Conservation (phyloP, 2,113 vertebrate genomes). For the Myotis yumanensis region DNA sequence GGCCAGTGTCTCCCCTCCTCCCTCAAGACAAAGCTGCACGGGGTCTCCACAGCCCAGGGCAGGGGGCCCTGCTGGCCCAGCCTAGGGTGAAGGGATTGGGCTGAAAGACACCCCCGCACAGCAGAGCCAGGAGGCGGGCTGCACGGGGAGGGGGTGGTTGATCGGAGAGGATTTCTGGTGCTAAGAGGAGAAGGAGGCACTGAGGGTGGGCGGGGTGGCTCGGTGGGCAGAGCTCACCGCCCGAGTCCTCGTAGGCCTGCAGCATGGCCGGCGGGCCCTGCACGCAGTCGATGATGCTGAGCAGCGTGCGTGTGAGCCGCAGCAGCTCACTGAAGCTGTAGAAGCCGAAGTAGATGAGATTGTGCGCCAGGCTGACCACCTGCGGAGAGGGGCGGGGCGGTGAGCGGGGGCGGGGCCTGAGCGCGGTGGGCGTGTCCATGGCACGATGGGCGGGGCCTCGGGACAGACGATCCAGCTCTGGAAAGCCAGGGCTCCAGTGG, state of each 20-base stretch:
- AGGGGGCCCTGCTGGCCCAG: background rate
- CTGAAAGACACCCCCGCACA: background rate
- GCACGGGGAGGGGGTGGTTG: background rate
- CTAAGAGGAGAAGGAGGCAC: background rate
- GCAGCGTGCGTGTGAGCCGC: constrained; percentile 93
- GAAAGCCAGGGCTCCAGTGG: background rate
- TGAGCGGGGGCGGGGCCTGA: background rate
- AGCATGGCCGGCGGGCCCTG: constrained; percentile 86
- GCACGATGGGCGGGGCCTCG: accelerated
- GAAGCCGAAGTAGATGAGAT: constrained; percentile 99
- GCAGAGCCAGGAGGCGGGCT: background rate
- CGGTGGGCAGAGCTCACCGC: constrained; percentile 80
- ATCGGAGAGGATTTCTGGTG: background rate
- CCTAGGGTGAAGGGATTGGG: background rate
- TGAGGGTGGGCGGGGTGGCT: accelerated
- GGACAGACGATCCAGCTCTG: accelerated
- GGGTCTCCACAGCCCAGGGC: background rate
- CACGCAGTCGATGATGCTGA: constrained; percentile 97
- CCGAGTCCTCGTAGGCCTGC: constrained; percentile 87
- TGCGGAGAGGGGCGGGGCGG: constrained; percentile 66
- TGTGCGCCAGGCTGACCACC: constrained; percentile 97
- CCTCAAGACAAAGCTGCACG: background rate
- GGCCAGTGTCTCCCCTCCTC: background rate
- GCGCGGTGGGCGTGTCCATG: background rate
- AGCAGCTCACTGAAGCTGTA: constrained; percentile 98